phyloP scores from a whole-genome alignment of 2,888 invertebrate genomes.

The Diaphora mendica region DNA sequence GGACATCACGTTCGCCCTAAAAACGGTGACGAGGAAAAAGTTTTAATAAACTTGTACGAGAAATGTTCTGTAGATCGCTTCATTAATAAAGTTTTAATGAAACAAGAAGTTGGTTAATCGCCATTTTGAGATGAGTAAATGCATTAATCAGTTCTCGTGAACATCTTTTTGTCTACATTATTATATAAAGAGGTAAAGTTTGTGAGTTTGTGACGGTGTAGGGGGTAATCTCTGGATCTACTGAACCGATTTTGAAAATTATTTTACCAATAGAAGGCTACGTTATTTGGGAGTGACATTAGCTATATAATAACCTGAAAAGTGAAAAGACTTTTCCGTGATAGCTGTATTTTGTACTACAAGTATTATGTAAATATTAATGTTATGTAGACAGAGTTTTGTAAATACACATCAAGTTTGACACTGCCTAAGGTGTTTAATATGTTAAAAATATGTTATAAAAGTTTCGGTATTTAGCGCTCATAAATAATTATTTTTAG shows the following conservation, averaged over 20 bases:
- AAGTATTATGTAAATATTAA: not conserved
- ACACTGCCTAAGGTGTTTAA: not conserved
- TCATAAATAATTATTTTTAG: not conserved
- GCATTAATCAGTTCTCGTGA: not conserved
- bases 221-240: no score
- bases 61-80: not conserved
- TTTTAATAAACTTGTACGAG: not conserved
- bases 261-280: no score
- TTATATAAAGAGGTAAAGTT: no score
- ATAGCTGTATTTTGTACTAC: no score
- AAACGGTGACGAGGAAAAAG: slow-evolving; percentile 3
- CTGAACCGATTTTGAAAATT: no score
- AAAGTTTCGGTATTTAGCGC: not conserved
- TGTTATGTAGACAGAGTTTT: not conserved
- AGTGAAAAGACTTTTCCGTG: no score
- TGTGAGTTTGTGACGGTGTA: no score
- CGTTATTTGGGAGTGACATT: no score
- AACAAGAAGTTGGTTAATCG: not conserved
- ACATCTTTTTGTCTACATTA: not conserved
- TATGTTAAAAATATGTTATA: not conserved
- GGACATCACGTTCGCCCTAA: slow-evolving; percentile 21
- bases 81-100: not conserved
- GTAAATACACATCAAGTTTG: not conserved
- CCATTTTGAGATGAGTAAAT: not conserved
- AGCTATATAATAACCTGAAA: no score